These are phyloP conservation scores for Myoxocephalus aenaeus DNA, from an alignment of 2,797 vertebrate species.

Conservation along the genomic window DNA sequence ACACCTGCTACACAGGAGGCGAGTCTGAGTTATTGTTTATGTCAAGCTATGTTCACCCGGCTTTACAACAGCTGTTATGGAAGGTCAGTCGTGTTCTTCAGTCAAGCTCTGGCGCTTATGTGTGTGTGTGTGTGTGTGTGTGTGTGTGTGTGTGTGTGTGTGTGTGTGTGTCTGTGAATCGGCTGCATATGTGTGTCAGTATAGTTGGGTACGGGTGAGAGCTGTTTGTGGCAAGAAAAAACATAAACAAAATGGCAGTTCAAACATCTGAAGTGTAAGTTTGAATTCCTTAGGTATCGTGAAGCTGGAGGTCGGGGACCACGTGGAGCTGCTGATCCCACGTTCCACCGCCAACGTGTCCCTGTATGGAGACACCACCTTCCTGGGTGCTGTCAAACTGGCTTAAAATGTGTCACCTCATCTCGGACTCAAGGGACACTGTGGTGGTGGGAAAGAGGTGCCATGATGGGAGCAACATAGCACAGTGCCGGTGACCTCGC, in stretches of 20 bases:
- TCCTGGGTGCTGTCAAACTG: conserved; percentile 93
- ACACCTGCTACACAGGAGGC: conserved; percentile 98
- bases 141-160: background rate
- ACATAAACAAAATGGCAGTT: background rate
- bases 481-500: background rate
- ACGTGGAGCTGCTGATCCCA: conserved; percentile 93
- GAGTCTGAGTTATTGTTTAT: conserved; percentile 36
- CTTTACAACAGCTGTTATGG: conserved; percentile 29
- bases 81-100: conserved; percentile 21
- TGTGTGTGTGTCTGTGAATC: background rate
- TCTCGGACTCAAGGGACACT: background rate
- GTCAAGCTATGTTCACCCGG: conserved; percentile 8
- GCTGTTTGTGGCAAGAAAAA: background rate
- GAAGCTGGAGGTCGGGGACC: conserved; percentile 92
- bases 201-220: background rate
- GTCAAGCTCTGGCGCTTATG: background rate
- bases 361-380: conserved; percentile 92
- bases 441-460: background rate
- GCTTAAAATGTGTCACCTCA: conserved; percentile 75
- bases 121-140: background rate
- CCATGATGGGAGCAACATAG: no score
- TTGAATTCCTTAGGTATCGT: conserved; percentile 87
- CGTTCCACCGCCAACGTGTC: conserved; percentile 89
- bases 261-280: conserved; percentile 13
- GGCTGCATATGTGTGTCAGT: background rate